Conservation (phyloP, 2,797 vertebrate genomes). For the Microchirus variegatus region DNA sequence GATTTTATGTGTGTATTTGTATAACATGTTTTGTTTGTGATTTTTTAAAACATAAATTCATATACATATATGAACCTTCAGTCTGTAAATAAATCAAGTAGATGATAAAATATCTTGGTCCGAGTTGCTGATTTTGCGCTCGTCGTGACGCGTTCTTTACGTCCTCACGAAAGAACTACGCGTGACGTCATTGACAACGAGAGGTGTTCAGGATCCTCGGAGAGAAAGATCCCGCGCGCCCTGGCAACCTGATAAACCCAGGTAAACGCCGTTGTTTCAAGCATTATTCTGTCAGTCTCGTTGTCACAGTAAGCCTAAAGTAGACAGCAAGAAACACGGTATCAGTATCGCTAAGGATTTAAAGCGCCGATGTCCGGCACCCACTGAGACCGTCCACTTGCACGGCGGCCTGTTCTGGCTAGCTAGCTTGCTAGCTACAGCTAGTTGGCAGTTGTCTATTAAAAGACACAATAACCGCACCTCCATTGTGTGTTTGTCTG, state of each 20-base stretch:
- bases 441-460: conserved; percentile 72
- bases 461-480: conserved; percentile 75
- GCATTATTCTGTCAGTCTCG: conserved; percentile 51
- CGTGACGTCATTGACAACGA: conserved; percentile 83
- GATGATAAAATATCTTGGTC: too few species aligned
- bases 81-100: too few species aligned
- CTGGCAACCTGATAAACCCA: conserved; percentile 82
- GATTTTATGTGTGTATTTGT: too few species aligned
- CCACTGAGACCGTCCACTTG: conserved; percentile 69
- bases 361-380: conserved; percentile 64
- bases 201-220: conserved; percentile 87
- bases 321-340: conserved; percentile 37
- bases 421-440: conserved; percentile 73
- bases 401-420: conserved; percentile 73
- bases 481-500: conserved; percentile 40
- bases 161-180: conserved; percentile 72
- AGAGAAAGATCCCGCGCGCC: conserved; percentile 86
- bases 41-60: too few species aligned
- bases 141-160: conserved; percentile 59
- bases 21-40: too few species aligned
- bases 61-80: too few species aligned
- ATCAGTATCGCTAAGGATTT: conserved; percentile 27
- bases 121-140: conserved; percentile 19
- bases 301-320: conserved; percentile 44
- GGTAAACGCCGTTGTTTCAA: conserved; percentile 81